Evolutionary conservation across 2,888 invertebrate genomes (phyloP).

Genomic region (Machimus atricapillus): DNA sequence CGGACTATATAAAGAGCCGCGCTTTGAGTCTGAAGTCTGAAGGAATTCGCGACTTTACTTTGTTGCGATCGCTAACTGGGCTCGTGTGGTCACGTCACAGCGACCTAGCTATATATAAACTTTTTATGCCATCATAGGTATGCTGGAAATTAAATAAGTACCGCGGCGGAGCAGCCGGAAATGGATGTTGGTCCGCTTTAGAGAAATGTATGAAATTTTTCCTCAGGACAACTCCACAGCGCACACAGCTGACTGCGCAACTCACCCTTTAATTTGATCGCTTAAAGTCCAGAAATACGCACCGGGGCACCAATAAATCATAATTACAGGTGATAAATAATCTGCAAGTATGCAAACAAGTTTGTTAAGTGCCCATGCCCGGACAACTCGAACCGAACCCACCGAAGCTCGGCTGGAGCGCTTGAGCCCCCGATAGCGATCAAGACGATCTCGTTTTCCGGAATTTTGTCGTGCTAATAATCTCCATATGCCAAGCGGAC

Average conservation of each 20-base stretch:
- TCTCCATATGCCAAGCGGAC: not conserved
- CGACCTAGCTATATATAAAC: not conserved
- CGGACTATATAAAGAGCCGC: constrained; percentile 1
- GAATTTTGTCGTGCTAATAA: constrained; percentile 34
- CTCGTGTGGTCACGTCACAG: not conserved
- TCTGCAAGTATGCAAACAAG: constrained; percentile 33
- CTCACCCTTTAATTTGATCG: constrained; percentile 10
- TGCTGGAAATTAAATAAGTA: not conserved
- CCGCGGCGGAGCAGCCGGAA: not conserved
- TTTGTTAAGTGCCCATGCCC: constrained; percentile 4
- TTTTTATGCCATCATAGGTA: not conserved
- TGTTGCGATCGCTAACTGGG: not conserved
- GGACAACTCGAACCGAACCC: not conserved
- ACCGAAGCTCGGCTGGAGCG: not conserved
- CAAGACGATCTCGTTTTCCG: constrained; percentile 24
- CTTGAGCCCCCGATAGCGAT: not conserved
- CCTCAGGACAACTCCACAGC: not conserved
- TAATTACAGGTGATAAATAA: constrained; percentile 39
- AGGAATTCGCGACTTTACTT: not conserved
- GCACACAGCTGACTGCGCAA: not conserved
- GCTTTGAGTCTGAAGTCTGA: not conserved
- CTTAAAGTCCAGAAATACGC: constrained; percentile 5
- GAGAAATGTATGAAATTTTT: not conserved
- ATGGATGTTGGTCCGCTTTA: not conserved
- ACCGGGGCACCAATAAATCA: constrained; percentile 17